These are phyloP conservation scores for Psix sp. DNA, from an alignment of 1,140 invertebrate genomes.

Conservation along the genomic window DNA sequence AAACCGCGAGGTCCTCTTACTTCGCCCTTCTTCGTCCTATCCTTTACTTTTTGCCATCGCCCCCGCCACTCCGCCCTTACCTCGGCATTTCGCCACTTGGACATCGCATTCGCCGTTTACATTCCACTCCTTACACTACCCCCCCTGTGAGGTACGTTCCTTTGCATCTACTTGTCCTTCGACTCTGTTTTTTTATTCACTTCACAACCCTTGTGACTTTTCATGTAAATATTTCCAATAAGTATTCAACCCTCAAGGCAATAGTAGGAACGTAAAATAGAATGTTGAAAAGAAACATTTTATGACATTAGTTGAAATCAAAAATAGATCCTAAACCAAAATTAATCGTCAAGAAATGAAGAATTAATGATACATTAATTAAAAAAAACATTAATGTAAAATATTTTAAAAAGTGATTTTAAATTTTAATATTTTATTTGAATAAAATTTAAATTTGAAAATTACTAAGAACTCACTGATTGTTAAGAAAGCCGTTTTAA, in stretches of 20 bases:
- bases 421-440: no score
- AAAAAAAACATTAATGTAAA: no score
- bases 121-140: constrained; percentile 51
- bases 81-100: constrained; percentile 48
- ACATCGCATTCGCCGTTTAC: constrained; percentile 49
- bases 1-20: constrained; percentile 32
- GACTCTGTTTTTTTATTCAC: constrained; percentile 46
- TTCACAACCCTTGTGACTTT: constrained; percentile 35
- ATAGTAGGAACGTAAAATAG: no score
- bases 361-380: no score
- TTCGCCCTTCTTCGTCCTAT: constrained; percentile 36
- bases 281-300: no score
- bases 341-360: no score
- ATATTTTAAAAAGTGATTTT: no score
- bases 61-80: constrained; percentile 45
- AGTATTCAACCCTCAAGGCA: constrained; percentile 15
- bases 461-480: no score
- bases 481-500: no score
- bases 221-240: constrained; percentile 27
- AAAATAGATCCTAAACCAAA: no score
- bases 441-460: no score
- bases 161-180: constrained; percentile 49
- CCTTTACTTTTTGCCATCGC: constrained; percentile 30
- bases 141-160: constrained; percentile 42
- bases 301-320: no score